A percentile compares a stretch with the other conserved stretches of the same genome.
phyloP scores from a whole-genome alignment of 2,888 invertebrate genomes.

The Polylopha cassiicola region DNA sequence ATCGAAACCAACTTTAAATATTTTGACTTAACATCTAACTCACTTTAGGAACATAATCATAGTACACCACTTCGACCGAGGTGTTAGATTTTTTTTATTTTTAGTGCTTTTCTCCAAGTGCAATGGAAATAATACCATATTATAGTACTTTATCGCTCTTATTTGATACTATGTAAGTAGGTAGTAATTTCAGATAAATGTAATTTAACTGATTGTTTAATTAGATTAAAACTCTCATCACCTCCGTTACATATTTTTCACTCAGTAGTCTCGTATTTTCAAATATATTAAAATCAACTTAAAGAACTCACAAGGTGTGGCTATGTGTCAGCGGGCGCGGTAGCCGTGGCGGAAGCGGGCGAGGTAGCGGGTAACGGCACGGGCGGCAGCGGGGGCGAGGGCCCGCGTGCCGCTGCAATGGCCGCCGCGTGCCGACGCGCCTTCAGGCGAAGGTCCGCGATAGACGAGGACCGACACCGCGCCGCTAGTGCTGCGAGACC shows the following conservation, averaged over 20 bases:
- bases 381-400: slow-evolving; percentile 37
- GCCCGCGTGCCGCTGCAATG: slow-evolving; percentile 78
- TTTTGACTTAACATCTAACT: too few relatives aligned
- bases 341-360: slow-evolving; percentile 36
- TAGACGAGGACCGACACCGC: slow-evolving; percentile 92
- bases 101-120: too few relatives aligned
- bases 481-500: slow-evolving; percentile 89
- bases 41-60: too few relatives aligned
- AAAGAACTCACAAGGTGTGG: slow-evolving; percentile 25
- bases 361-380: slow-evolving; percentile 26
- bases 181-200: too few relatives aligned
- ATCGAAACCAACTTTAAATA: too few relatives aligned
- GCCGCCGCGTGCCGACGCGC: slow-evolving; percentile 96
- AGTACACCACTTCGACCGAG: too few relatives aligned
- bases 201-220: too few relatives aligned
- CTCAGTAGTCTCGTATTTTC: too few relatives aligned
- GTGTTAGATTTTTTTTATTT: too few relatives aligned
- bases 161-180: background rate
- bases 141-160: slow-evolving; percentile 2
- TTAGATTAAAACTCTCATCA: too few relatives aligned
- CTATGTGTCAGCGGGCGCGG: slow-evolving; percentile 56
- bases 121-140: background rate
- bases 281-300: too few relatives aligned
- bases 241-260: too few relatives aligned
- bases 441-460: slow-evolving; percentile 94